Conservation (phyloP, 2,113 vertebrate genomes). For the Lutjanus erythropterus region DNA sequence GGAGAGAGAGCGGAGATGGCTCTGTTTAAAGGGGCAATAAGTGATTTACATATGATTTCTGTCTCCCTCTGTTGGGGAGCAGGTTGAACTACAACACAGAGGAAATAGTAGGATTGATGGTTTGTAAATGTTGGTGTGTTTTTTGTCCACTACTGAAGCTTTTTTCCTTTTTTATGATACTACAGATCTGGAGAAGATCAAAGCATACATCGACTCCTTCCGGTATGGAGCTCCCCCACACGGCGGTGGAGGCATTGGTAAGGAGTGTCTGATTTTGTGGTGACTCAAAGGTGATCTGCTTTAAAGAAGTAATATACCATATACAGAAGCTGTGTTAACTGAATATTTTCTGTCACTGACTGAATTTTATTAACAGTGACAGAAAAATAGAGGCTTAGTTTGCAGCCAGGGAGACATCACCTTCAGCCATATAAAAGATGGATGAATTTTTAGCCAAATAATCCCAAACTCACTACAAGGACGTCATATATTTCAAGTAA, state of each 20-base stretch:
- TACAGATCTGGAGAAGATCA: slow-evolving; percentile 98
- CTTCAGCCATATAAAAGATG: too few relatives aligned
- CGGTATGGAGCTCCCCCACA: slow-evolving; percentile 97
- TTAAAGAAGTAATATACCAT: too few relatives aligned
- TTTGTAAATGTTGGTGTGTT: not conserved
- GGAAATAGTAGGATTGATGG: not conserved
- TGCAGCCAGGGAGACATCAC: too few relatives aligned
- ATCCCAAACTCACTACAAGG: too few relatives aligned
- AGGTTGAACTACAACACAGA: not conserved
- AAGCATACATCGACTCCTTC: slow-evolving; percentile 97
- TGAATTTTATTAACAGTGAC: too few relatives aligned
- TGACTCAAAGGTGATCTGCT: too few relatives aligned
- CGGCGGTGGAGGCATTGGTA: slow-evolving; percentile 97
- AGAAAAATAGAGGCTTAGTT: too few relatives aligned
- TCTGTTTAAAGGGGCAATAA: not conserved
- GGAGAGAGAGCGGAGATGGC: rapidly evolving
- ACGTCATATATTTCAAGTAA: too few relatives aligned
- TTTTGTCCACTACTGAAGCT: not conserved
- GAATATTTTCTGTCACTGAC: too few relatives aligned
- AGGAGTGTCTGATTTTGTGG: slow-evolving; percentile 31
- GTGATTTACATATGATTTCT: not conserved
- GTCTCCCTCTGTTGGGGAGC: slow-evolving; percentile 57
- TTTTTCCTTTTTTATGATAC: not conserved
- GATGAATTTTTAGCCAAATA: too few relatives aligned
- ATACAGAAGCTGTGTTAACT: too few relatives aligned